Conservation (phyloP, 2,888 invertebrate species). For the Dolichomitus sp. region DNA sequence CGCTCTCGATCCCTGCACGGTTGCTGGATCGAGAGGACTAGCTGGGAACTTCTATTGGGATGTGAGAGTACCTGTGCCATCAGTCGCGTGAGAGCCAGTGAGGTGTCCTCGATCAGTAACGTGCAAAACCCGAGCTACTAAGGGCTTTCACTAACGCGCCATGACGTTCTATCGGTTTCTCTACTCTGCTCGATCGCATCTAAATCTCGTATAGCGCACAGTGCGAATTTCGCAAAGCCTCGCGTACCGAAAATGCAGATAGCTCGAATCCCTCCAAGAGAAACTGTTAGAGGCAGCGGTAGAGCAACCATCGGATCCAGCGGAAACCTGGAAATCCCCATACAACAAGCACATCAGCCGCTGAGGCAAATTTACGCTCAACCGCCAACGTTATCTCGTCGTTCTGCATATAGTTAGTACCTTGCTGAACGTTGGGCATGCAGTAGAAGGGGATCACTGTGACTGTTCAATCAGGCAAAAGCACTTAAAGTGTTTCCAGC, state of each 20-base stretch:
- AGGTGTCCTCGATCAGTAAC: slow-evolving; percentile 29
- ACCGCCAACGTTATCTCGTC: slow-evolving; percentile 40
- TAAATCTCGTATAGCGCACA: slow-evolving; percentile 53
- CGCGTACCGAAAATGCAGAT: slow-evolving; percentile 56
- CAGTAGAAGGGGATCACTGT: background rate
- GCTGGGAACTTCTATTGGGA: slow-evolving; percentile 36
- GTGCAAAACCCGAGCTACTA: slow-evolving; percentile 16
- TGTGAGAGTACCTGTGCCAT: background rate
- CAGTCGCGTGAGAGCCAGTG: slow-evolving; percentile 6
- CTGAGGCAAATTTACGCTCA: slow-evolving; percentile 49
- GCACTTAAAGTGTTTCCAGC: background rate
- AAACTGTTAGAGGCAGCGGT: slow-evolving; percentile 10
- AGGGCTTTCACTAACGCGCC: slow-evolving; percentile 42
- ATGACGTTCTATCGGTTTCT: slow-evolving; percentile 49
- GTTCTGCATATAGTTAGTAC: slow-evolving; percentile 18
- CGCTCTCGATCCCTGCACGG: slow-evolving; percentile 30
- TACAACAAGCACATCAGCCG: slow-evolving; percentile 39
- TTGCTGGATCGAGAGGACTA: slow-evolving; percentile 14
- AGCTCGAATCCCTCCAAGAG: slow-evolving; percentile 42
- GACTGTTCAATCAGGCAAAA: slow-evolving; percentile 43
- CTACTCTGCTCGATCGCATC: slow-evolving; percentile 37
- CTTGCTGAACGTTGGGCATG: background rate
- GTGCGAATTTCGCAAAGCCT: slow-evolving; percentile 59
- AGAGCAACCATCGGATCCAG: slow-evolving; percentile 17
- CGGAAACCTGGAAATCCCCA: slow-evolving; percentile 60